These are phyloP conservation scores for Macropus fuliginosus DNA, from an alignment of 2,797 vertebrate species.

Conservation along the genomic window DNA sequence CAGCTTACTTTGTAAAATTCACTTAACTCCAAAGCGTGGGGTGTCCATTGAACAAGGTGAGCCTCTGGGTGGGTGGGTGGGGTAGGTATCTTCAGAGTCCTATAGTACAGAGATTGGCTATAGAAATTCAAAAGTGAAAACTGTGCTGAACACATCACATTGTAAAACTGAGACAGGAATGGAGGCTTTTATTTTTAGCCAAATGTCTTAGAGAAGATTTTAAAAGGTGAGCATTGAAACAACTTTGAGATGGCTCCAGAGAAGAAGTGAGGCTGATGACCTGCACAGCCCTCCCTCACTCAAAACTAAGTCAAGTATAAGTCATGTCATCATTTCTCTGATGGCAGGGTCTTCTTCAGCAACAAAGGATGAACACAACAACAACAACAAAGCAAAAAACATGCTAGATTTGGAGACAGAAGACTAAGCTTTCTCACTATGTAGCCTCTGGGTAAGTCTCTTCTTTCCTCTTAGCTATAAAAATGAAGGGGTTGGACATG, in stretches of 20 bases:
- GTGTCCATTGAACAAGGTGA: background rate
- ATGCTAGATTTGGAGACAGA: background rate
- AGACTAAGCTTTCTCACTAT: background rate
- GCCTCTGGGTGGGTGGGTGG: background rate
- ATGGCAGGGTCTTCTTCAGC: no score
- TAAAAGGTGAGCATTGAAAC: background rate
- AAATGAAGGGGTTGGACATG: background rate
- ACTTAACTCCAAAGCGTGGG: constrained; percentile 38
- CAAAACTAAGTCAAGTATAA: no score
- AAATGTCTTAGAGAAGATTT: background rate
- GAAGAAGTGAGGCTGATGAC: no score
- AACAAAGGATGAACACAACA: no score
- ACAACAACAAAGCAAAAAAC: background rate
- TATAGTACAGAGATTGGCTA: background rate
- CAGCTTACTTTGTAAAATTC: background rate
- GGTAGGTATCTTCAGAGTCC: background rate
- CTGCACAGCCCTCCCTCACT: no score
- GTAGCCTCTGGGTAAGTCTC: background rate
- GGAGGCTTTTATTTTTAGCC: background rate
- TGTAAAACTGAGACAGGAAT: background rate
- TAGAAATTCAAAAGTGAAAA: background rate
- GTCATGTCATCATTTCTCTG: no score
- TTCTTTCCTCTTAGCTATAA: background rate
- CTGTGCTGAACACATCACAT: background rate
- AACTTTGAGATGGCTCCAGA: no score